Evolutionary conservation across 92 coral and sea anemone species (phyloP), one percentile per base, ranked within the genome.

Genomic region (Siderastrea radians): DNA sequence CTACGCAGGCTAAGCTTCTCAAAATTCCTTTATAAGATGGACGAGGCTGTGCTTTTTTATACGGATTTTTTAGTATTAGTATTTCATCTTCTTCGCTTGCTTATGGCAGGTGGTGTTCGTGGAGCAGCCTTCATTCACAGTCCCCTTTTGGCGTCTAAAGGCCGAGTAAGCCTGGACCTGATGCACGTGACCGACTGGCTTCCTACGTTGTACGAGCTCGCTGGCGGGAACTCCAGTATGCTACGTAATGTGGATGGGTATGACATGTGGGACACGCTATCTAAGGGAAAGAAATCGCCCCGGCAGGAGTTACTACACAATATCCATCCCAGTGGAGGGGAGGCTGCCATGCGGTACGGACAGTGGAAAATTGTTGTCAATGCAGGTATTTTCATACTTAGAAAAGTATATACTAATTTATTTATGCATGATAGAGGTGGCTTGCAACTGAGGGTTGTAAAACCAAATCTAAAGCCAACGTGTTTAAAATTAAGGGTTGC

Each of bases 161-260:
- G 98, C 75, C 98, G 98, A 48, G 98, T 95, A 17, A 90, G 94
- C 95, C 85, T 91, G 79, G 87, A 95, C 58, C 77, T 95, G 83
- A 84, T 95, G 84, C 98, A 95, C 88, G 98, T 95, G 78, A 86
- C 93, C n/a, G 98, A 95, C 82, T 95, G 98, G 98, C 71, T 95
- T 51, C 98, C 98, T 12, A 92, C 98, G 11, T 59, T 95, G 85
- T 93, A 92, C 68, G 83, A 66, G 8, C 84, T 89, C 7, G 98
- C 94, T 4, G 98, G 98, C 12, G 98, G 98, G 7, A 88, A 92
- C 75, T 81, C 93, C 48, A 94, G 91, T 81, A 91, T 89, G 73
- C 68, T 94, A 60, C 81, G 70, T 17, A 62, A 78, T 6, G 83
- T 89, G 50, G 97, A 94, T 62, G 97, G 97, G 4, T 83, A 62